A percentile compares a stretch with the other conserved stretches of the same genome.
These are phyloP conservation scores for Notothenia coriiceps DNA, from an alignment of 2,113 vertebrate genomes.

Conservation along the genomic window DNA sequence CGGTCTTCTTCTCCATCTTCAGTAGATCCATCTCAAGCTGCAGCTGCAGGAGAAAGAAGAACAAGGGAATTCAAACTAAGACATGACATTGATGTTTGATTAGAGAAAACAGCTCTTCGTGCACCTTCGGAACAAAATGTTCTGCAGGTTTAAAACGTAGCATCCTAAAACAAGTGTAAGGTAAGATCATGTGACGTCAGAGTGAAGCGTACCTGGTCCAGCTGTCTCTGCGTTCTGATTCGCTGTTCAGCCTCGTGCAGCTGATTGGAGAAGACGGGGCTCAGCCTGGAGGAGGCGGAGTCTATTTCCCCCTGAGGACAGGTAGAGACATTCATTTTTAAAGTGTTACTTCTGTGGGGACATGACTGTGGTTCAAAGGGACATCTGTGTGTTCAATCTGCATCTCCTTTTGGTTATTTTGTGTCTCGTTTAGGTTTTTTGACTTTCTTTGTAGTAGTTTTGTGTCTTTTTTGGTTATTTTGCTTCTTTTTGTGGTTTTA, in stretches of 20 bases:
- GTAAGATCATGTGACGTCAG: not conserved
- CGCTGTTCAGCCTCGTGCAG: slow-evolving; percentile 84
- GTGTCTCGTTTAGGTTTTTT: too few species aligned
- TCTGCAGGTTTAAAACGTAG: too few species aligned
- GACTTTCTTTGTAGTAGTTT: too few species aligned
- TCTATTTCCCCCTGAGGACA: slow-evolving; percentile 84
- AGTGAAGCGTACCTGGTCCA: slow-evolving; percentile 82
- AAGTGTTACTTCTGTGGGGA: not conserved
- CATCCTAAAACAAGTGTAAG: not conserved
- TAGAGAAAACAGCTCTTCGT: too few species aligned
- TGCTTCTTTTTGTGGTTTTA: too few species aligned
- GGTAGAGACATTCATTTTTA: not conserved
- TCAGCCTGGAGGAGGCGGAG: slow-evolving; percentile 57
- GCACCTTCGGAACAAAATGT: too few species aligned
- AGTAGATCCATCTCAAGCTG: slow-evolving; percentile 88
- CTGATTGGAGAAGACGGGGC: slow-evolving; percentile 76
- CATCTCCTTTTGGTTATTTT: too few species aligned
- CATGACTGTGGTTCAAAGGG: too few species aligned
- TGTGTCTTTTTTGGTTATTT: too few species aligned
- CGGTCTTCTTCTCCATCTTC: slow-evolving; percentile 84
- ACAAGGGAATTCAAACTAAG: too few species aligned
- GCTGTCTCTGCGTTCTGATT: slow-evolving; percentile 81
- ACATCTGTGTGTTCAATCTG: too few species aligned
- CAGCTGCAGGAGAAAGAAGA: slow-evolving; percentile 77
- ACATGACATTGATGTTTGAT: too few species aligned